These are phyloP conservation scores for Ophion slaviceki DNA, from an alignment of 2,888 invertebrate genomes.

Conservation along the genomic window DNA sequence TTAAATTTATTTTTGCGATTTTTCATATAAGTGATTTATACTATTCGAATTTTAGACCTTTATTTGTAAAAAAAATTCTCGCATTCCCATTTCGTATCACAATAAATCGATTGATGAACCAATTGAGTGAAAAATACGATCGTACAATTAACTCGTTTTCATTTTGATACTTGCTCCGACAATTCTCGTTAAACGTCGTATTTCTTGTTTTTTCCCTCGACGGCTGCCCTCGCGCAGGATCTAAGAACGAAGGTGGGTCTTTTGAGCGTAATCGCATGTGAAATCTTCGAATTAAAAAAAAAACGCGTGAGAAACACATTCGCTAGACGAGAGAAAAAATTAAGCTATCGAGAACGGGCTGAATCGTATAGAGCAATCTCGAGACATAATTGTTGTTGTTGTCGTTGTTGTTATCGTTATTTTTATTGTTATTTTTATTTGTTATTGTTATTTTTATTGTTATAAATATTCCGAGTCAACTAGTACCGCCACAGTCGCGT, in stretches of 20 bases:
- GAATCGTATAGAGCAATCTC: constrained; percentile 43
- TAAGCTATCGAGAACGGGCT: constrained; percentile 16
- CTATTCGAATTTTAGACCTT: too few species aligned
- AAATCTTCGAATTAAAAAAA: background rate
- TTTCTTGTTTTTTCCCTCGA: constrained; percentile 7
- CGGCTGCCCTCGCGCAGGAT: constrained; percentile 80
- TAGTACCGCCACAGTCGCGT: constrained; percentile 34
- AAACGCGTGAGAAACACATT: background rate
- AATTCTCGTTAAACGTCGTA: background rate
- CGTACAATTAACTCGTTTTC: background rate
- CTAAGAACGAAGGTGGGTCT: constrained; percentile 84
- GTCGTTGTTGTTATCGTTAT: constrained; percentile 18
- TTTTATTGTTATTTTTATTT: background rate
- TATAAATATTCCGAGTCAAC: constrained; percentile 10
- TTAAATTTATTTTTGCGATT: too few species aligned
- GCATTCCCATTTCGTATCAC: too few species aligned
- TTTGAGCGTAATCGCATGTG: constrained; percentile 44
- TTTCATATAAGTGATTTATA: too few species aligned
- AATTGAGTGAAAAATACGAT: background rate
- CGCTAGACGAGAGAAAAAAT: constrained; percentile 25
- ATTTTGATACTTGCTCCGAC: background rate
- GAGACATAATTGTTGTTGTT: constrained; percentile 10
- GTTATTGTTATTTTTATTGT: background rate
- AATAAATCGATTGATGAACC: background rate
- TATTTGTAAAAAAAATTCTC: too few species aligned